Base-by-base conservation (phyloP, 1,140 invertebrate genomes). In the Bombus cullumanus region DNA sequence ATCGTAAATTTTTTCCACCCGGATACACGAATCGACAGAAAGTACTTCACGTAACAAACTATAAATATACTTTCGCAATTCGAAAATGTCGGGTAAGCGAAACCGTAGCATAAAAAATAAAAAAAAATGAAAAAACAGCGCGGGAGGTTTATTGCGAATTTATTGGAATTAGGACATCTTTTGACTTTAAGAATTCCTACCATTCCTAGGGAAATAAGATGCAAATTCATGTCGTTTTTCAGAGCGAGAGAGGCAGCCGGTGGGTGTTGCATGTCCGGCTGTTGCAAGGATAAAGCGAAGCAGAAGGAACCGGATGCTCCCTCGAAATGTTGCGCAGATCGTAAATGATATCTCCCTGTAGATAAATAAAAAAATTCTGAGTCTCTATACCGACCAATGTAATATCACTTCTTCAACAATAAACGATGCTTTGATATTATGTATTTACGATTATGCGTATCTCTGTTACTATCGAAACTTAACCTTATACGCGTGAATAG, bases 191-290 rank as follows among this genome's bases (percentile, higher is more conserved):
- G n/a, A 53, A 66, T 75, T 78, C 10, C 10, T 18, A 41, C 68
- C 59, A 75, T 43, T 69, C 25, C n/a, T 4, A 53, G 37, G 74
- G 62, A 62, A 85, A 71, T 68, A n/a, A 10, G 8, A 83, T 41
- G 81, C 41, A 69, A 64, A 79, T 73, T 37, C 13, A 73, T 34
- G 28, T 43, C 47, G 41, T 57, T 84, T 53, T 81, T 41, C 64
- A 91, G 91, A 68, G 90, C 91, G 22, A 87, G 77, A 59, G 91
- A 91, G 34, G 41, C 78, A 39, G 85, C 90, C 6, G 89, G 89
- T 18, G 91, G 90, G 34, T 92, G 91, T 41, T 92, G 91, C 66
- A 85, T 90, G 87, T 92, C 91, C 53, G 91, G 91, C n/a, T 92
- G 91, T 37, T 92, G 91, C 57, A 90, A 91, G 39, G 76, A 86